A percentile compares a stretch with the other conserved stretches of the same genome.
These are phyloP conservation scores for Edolisoma coerulescens DNA, from an alignment of 2,113 vertebrate genomes.

Conservation along the genomic window DNA sequence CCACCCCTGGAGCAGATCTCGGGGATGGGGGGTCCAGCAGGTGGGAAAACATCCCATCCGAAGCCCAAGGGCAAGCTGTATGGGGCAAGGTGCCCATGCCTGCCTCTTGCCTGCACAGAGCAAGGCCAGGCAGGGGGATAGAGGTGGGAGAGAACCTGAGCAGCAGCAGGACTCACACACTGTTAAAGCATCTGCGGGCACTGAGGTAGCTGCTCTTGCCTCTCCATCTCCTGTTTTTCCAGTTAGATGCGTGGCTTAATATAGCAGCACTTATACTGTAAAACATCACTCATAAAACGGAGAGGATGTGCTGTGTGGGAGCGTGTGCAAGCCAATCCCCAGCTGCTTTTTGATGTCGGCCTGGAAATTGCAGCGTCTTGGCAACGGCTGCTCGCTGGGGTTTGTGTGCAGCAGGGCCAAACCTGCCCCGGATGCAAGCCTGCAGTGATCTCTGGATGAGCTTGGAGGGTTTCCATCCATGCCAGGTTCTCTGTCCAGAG, in stretches of 20 bases:
- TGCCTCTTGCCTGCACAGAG: neutral
- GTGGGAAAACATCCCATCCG: neutral
- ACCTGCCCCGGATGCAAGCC: neutral
- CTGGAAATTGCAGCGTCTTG: constrained; percentile 35
- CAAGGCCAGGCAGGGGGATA: neutral
- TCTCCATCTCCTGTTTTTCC: constrained; percentile 40
- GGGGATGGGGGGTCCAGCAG: neutral
- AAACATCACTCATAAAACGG: constrained; percentile 39
- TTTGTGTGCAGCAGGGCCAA: neutral
- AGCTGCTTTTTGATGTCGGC: constrained; percentile 48
- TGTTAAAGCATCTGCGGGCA: neutral
- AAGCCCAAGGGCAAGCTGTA: neutral
- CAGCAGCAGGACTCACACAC: neutral
- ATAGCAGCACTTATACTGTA: constrained; percentile 52
- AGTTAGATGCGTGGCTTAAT: constrained; percentile 40
- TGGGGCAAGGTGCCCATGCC: neutral
- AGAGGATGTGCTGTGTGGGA: constrained; percentile 59
- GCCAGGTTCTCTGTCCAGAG: neutral
- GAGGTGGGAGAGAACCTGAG: neutral
- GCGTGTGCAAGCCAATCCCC: constrained; percentile 5
- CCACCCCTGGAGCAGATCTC: neutral
- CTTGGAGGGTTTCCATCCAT: neutral
- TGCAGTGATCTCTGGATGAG: neutral
- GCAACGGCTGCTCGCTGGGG: neutral
- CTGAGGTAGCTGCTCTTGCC: neutral